Conservation (phyloP, 2,113 vertebrate genomes). For the Salvelinus alpinus region DNA sequence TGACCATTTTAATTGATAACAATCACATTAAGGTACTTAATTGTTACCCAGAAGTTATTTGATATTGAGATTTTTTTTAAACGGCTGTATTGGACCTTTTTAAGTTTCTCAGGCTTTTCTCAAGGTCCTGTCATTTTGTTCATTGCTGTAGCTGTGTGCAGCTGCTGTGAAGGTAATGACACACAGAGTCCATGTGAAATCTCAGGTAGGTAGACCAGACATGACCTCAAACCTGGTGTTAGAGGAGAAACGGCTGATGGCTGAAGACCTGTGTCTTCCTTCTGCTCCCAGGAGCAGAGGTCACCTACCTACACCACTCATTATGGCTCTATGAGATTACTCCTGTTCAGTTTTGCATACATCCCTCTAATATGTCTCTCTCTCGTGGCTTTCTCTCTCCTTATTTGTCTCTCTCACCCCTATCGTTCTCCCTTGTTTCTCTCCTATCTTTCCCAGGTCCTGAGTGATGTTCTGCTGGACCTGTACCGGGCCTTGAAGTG, state of each 20-base stretch:
- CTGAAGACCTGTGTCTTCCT: no score
- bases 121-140: slow-evolving; percentile 55
- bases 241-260: no score
- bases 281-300: no score
- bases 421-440: background rate
- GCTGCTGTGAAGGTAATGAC: background rate
- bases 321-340: background rate
- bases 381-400: background rate
- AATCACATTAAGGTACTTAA: no score
- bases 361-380: background rate
- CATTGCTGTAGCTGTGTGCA: slow-evolving; percentile 40
- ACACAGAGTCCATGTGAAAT: background rate
- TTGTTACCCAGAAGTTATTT: no score
- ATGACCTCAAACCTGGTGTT: no score
- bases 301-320: background rate
- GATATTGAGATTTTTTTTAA: no score
- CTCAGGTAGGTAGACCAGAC: background rate
- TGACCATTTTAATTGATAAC: no score
- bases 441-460: slow-evolving; percentile 66
- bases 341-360: background rate
- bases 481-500: slow-evolving; percentile 91
- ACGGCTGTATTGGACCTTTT: no score
- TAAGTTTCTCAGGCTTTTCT: no score
- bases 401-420: background rate
- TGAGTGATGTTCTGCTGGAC: slow-evolving; percentile 84